Percentiles rank a stretch among this genome's conserved stretches.
phyloP scores from a whole-genome alignment of 2,888 invertebrate species.

The Timema podura region DNA sequence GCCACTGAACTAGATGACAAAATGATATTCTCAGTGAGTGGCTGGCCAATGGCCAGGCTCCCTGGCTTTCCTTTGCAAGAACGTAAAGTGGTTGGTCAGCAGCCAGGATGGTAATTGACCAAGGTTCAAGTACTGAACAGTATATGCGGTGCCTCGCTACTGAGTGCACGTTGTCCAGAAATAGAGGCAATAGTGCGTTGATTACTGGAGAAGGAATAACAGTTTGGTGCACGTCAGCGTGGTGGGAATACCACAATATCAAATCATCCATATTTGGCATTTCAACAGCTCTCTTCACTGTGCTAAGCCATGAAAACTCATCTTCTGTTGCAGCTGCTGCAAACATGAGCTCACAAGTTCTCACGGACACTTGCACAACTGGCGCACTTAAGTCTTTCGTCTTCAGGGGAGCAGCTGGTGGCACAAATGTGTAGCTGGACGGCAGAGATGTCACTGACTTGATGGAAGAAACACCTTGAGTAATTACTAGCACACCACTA shows the following conservation, averaged over 20 bases:
- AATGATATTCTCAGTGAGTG: constrained; percentile 15
- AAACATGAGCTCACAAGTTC: constrained; percentile 11
- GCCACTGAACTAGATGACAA: constrained; percentile 11
- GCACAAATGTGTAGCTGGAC: no score
- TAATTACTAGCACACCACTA: not conserved
- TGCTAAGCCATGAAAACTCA: constrained; percentile 15
- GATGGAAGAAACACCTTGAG: not conserved
- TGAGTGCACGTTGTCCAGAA: constrained; percentile 1
- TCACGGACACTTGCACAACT: not conserved
- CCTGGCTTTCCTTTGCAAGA: constrained; percentile 2
- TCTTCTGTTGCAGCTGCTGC: constrained; percentile 18
- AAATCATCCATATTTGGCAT: not conserved
- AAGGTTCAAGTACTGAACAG: constrained; percentile 5
- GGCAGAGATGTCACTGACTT: not conserved
- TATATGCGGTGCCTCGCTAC: constrained; percentile 2
- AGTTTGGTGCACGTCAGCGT: constrained; percentile 6
- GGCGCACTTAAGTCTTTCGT: constrained; percentile 7
- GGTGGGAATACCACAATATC: constrained; percentile 2
- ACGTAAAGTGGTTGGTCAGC: constrained; percentile 19
- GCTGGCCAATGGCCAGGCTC: not conserved
- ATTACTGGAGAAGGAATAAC: constrained; percentile 9
- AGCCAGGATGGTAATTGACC: constrained; percentile 16
- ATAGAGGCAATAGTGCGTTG: constrained; percentile 14
- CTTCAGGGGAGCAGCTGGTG: not conserved
- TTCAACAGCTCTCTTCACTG: constrained; percentile 14